Evolutionary conservation across 2,797 vertebrate genomes (phyloP).

Genomic region (Uromys caudimaculatus): DNA sequence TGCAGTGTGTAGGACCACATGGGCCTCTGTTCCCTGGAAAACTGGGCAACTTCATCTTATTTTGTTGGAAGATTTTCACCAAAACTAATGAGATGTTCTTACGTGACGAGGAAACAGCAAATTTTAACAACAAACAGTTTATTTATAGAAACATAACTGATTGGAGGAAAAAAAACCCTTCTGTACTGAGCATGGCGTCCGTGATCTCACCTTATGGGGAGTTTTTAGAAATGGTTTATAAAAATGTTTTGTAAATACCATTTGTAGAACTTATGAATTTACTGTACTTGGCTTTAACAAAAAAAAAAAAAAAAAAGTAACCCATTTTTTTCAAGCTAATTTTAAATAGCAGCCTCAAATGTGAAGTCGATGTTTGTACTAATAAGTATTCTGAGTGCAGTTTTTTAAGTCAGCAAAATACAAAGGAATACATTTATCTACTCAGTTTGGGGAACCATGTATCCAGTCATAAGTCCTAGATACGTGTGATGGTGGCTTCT

Average conservation of each 20-base stretch:
- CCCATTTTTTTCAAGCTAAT: slow-evolving; percentile 64
- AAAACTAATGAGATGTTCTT: slow-evolving; percentile 78
- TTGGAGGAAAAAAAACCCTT: slow-evolving; percentile 68
- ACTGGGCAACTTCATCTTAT: slow-evolving; percentile 65
- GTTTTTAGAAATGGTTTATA: slow-evolving; percentile 77
- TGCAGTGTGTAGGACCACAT: background rate
- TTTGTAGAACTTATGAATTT: slow-evolving; percentile 67
- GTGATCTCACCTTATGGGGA: slow-evolving; percentile 82
- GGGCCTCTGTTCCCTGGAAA: slow-evolving; percentile 30
- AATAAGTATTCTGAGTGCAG: slow-evolving; percentile 63
- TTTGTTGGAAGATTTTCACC: slow-evolving; percentile 66
- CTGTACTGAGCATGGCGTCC: slow-evolving; percentile 76
- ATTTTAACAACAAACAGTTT: slow-evolving; percentile 81
- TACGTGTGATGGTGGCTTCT: background rate
- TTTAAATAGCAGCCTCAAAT: slow-evolving; percentile 61
- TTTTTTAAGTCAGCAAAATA: slow-evolving; percentile 36
- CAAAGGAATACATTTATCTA: slow-evolving; percentile 33
- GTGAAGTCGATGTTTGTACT: slow-evolving; percentile 48
- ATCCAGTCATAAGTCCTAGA: background rate
- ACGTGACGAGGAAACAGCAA: slow-evolving; percentile 72
- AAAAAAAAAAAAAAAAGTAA: slow-evolving; percentile 64
- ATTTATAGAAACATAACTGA: slow-evolving; percentile 81
- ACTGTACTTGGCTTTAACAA: slow-evolving; percentile 58
- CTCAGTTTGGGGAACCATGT: slow-evolving; percentile 9
- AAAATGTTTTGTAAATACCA: slow-evolving; percentile 80